phyloP scores from a whole-genome alignment of 2,888 invertebrate genomes.

The Fragum whitleyi region DNA sequence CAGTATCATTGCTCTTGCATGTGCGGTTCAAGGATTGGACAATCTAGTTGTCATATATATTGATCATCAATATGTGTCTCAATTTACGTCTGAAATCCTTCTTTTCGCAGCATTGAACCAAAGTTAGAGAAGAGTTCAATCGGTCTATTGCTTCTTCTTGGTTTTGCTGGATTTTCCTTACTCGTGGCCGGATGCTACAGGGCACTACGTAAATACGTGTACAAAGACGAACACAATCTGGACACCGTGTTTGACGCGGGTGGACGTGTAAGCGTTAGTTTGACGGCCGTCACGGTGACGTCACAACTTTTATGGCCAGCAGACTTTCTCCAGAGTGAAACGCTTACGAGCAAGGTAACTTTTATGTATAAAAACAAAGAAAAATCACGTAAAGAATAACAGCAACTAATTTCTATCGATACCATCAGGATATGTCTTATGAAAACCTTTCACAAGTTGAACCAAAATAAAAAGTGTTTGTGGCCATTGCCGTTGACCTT shows the following conservation, averaged over 20 bases:
- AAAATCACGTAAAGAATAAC: not conserved
- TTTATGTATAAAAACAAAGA: no score
- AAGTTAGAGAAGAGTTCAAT: constrained; percentile 47
- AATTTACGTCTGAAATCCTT: not conserved
- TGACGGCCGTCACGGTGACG: constrained; percentile 77
- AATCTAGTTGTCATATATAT: no score
- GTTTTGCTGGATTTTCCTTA: constrained; percentile 76
- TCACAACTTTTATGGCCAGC: constrained; percentile 78
- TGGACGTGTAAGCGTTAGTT: constrained; percentile 72
- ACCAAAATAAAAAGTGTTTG: no score
- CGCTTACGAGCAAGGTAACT: constrained; percentile 71
- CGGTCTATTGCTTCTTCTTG: constrained; percentile 70
- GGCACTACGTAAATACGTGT: constrained; percentile 72
- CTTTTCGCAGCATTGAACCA: not conserved
- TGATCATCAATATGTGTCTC: no score
- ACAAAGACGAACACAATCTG: constrained; percentile 72
- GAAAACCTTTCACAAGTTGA: no score
- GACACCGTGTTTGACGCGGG: constrained; percentile 79
- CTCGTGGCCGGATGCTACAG: constrained; percentile 71
- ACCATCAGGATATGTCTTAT: no score
- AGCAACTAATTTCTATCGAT: no score
- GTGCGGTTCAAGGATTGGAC: no score
- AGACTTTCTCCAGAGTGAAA: constrained; percentile 74
- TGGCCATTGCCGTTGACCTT: no score
- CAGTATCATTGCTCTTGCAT: no score